A percentile compares a stretch with the other conserved stretches of the same genome.
phyloP scores from a whole-genome alignment of 2,113 vertebrate genomes.

The Ciconia stormi region DNA sequence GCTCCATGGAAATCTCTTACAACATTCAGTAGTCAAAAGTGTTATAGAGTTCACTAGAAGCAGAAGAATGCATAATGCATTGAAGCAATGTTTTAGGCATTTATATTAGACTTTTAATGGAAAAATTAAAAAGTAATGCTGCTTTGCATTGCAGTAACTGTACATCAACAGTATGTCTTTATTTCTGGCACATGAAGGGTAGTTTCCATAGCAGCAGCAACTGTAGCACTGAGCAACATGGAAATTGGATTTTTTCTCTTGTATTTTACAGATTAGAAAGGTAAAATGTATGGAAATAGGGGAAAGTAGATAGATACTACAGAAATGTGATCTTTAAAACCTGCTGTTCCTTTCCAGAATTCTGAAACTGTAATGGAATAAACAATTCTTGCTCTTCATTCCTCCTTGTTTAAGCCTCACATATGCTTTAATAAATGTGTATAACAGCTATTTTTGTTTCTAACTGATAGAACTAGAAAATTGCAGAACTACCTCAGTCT shows the following conservation, averaged over 20 bases:
- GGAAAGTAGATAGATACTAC: background rate
- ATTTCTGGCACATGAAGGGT: slow-evolving; percentile 62
- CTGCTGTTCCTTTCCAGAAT: background rate
- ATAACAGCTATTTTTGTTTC: background rate
- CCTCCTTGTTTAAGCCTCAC: background rate
- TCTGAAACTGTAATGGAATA: background rate
- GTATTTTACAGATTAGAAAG: slow-evolving; percentile 30
- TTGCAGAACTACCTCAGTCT: background rate
- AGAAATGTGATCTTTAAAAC: background rate
- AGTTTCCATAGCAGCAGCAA: slow-evolving; percentile 71
- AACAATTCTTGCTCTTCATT: background rate
- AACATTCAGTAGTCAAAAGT: slow-evolving; percentile 27
- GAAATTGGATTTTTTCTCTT: slow-evolving; percentile 30
- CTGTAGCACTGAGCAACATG: slow-evolving; percentile 36
- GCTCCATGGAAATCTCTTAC: slow-evolving; percentile 1
- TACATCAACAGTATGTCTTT: slow-evolving; percentile 63
- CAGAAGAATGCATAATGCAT: slow-evolving; percentile 60
- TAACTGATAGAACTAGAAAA: background rate
- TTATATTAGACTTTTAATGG: slow-evolving; percentile 66
- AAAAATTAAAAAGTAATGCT: slow-evolving; percentile 70
- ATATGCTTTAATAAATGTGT: background rate
- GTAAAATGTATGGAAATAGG: slow-evolving; percentile 12
- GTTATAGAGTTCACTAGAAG: slow-evolving; percentile 1
- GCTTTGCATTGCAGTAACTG: slow-evolving; percentile 60
- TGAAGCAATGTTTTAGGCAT: slow-evolving; percentile 51